Evolutionary conservation across 2,888 invertebrate species (phyloP).

Genomic region (Cantharis rufa): DNA sequence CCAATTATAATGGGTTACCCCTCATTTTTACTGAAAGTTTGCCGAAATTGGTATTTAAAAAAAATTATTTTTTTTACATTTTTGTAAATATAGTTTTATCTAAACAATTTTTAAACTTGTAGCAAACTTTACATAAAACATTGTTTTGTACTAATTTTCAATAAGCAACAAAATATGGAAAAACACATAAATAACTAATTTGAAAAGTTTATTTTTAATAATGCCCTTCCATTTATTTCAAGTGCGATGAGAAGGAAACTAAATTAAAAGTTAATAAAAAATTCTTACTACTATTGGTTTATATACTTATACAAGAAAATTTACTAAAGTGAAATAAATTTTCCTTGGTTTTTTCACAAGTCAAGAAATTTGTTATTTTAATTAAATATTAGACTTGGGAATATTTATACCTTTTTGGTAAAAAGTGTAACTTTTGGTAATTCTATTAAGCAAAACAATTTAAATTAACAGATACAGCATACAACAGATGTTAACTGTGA

Average conservation of each 20-base stretch:
- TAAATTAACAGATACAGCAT: constrained; percentile 5
- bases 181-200: neutral
- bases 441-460: constrained; percentile 4
- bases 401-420: neutral
- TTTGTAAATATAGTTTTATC: too few relatives aligned
- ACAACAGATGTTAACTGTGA: constrained; percentile 11
- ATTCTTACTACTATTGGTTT: neutral
- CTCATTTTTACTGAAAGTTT: too few relatives aligned
- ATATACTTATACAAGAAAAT: neutral
- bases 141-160: too few relatives aligned
- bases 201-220: neutral
- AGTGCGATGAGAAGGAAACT: neutral
- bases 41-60: too few relatives aligned
- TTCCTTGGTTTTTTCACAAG: neutral
- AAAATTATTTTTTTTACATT: too few relatives aligned
- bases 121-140: too few relatives aligned
- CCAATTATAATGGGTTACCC: too few relatives aligned
- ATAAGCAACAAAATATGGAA: too few relatives aligned
- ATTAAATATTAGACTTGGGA: neutral
- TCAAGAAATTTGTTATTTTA: neutral
- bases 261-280: neutral
- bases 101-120: too few relatives aligned
- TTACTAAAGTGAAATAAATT: neutral
- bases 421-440: neutral
- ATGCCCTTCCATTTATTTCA: neutral